A percentile compares a stretch with the other conserved stretches of the same genome.
These are phyloP conservation scores for Panzeria rudis DNA, from an alignment of 2,888 invertebrate genomes.

Conservation along the genomic window DNA sequence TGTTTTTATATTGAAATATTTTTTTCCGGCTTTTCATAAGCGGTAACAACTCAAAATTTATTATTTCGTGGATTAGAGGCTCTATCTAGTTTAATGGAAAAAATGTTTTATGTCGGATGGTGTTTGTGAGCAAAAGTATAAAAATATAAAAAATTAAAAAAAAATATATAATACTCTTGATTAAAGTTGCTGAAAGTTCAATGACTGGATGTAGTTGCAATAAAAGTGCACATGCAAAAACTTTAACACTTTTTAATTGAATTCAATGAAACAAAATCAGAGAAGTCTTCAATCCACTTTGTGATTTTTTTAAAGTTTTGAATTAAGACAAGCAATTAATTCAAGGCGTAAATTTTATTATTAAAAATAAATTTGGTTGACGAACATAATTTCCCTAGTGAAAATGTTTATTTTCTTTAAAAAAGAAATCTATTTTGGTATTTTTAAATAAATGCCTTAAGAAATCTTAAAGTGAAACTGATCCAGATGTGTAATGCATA, in stretches of 20 bases:
- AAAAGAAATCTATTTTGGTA: too few relatives aligned
- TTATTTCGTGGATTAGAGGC: slow-evolving; percentile 29
- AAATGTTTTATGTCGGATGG: slow-evolving; percentile 19
- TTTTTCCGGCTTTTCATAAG: slow-evolving; percentile 4
- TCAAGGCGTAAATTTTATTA: too few relatives aligned
- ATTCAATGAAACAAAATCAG: not conserved
- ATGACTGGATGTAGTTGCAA: not conserved
- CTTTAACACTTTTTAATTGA: not conserved
- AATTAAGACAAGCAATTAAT: too few relatives aligned
- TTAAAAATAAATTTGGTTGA: too few relatives aligned
- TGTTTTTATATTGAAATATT: slow-evolving; percentile 18
- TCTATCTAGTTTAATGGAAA: slow-evolving; percentile 40
- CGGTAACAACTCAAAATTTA: slow-evolving; percentile 51
- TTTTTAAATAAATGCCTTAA: too few relatives aligned
- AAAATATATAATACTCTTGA: not conserved
- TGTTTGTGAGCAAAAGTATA: not conserved
- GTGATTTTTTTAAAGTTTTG: too few relatives aligned
- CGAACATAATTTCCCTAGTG: too few relatives aligned
- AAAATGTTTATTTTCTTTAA: too few relatives aligned
- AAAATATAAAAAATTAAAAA: not conserved
- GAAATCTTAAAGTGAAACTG: too few relatives aligned
- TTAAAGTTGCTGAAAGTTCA: slow-evolving; percentile 27
- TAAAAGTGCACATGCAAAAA: not conserved
- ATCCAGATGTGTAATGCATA: too few relatives aligned
- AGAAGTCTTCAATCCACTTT: too few relatives aligned